A percentile compares a stretch with the other conserved stretches of the same genome.
These are phyloP conservation scores for Aphelenchoides bicaudatus DNA, from an alignment of 2,888 invertebrate genomes.

Conservation along the genomic window DNA sequence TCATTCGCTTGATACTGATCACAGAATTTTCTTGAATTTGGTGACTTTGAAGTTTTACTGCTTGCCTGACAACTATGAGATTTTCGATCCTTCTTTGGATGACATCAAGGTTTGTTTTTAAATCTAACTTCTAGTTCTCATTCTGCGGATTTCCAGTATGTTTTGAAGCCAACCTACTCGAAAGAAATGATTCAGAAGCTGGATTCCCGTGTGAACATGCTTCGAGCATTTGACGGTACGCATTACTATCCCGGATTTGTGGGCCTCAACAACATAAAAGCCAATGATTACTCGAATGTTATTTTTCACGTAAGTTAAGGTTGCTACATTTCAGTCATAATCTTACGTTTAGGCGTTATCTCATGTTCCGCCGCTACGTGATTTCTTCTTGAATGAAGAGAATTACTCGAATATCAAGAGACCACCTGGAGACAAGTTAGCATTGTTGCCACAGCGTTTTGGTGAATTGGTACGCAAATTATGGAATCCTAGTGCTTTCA, in stretches of 20 bases:
- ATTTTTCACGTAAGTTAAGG: constrained; percentile 74
- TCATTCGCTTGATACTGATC: constrained; percentile 93
- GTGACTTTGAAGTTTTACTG: constrained; percentile 96
- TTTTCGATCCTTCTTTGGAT: constrained; percentile 89
- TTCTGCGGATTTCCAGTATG: constrained; percentile 68
- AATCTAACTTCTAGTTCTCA: constrained; percentile 5
- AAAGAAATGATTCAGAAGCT: constrained; percentile 76
- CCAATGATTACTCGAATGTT: constrained; percentile 99
- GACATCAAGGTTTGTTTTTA: constrained; percentile 73
- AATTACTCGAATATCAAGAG: constrained; percentile 79
- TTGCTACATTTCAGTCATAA: background rate
- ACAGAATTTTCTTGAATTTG: constrained; percentile 90
- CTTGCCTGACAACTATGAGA: constrained; percentile 97
- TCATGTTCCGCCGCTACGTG: constrained; percentile 86
- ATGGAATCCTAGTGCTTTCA: constrained; percentile 98
- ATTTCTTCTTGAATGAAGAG: constrained; percentile 88
- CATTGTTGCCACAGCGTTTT: constrained; percentile 75
- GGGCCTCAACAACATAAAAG: constrained; percentile 97
- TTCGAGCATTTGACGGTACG: constrained; percentile 84
- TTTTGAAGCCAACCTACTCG: constrained; percentile 91
- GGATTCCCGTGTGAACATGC: constrained; percentile 77
- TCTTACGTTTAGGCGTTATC: constrained; percentile 74
- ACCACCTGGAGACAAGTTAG: constrained; percentile 90
- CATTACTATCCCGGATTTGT: constrained; percentile 88
- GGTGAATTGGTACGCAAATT: constrained; percentile 71